Evolutionary conservation across 2,888 invertebrate species (phyloP).

Genomic region (Argyresthia albistria): DNA sequence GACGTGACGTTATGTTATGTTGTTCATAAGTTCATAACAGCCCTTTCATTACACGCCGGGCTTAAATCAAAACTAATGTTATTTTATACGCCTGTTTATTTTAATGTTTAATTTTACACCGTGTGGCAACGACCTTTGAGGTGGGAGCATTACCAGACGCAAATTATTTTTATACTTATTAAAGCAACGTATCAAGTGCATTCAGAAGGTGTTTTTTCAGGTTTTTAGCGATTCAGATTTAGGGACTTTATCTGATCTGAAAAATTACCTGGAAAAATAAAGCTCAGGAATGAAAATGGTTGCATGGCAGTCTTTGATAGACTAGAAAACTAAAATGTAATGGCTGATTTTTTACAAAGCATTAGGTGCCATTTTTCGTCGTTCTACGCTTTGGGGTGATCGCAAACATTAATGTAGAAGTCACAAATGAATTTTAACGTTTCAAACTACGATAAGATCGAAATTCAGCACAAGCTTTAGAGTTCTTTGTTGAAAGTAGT

Average conservation of each 20-base stretch:
- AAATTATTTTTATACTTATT: background rate
- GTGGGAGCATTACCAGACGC: conserved; percentile 3
- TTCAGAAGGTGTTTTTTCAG: conserved; percentile 17
- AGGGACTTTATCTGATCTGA: too few relatives aligned
- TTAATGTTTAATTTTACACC: conserved; percentile 66
- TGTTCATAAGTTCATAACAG: conserved; percentile 23
- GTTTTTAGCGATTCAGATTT: too few relatives aligned
- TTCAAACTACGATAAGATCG: background rate
- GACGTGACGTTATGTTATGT: too few relatives aligned
- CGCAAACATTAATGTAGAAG: background rate
- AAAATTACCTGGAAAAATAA: too few relatives aligned
- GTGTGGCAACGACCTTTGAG: conserved; percentile 47
- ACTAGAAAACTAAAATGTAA: too few relatives aligned
- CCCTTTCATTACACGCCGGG: conserved; percentile 22
- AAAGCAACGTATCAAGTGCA: conserved; percentile 22
- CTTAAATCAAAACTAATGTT: conserved; percentile 44
- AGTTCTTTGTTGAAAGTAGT: too few relatives aligned
- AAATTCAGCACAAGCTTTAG: too few relatives aligned
- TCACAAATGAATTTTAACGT: background rate
- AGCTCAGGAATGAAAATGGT: too few relatives aligned
- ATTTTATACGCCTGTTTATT: conserved; percentile 63
- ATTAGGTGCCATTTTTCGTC: too few relatives aligned
- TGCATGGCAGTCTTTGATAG: too few relatives aligned
- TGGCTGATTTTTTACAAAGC: too few relatives aligned
- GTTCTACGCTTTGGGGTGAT: too few relatives aligned